These are phyloP conservation scores for Lasioglossum morio DNA, from an alignment of 2,888 invertebrate genomes.

Conservation along the genomic window DNA sequence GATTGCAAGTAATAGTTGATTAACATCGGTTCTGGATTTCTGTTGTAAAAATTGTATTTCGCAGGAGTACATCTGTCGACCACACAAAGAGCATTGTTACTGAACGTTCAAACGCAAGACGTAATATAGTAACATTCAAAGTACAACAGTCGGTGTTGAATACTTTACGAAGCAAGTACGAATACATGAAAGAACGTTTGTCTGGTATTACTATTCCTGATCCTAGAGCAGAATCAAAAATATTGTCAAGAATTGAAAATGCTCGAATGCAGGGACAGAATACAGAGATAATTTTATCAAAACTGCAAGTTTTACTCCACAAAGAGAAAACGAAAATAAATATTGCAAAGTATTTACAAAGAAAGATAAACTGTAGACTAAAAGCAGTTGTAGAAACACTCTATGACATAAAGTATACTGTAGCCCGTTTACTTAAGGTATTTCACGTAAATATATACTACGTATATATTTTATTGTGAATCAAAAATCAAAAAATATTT, in stretches of 20 bases:
- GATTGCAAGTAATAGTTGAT: conserved; percentile 58
- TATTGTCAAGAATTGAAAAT: conserved; percentile 17
- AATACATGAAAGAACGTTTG: conserved; percentile 41
- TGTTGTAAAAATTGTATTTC: not conserved
- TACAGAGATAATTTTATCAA: conserved; percentile 35
- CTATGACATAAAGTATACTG: conserved; percentile 72
- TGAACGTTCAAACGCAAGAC: not conserved
- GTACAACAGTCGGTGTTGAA: conserved; percentile 66
- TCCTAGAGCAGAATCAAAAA: conserved; percentile 36
- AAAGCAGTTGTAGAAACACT: conserved; percentile 64
- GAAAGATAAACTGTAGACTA: conserved; percentile 53
- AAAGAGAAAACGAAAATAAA: conserved; percentile 66
- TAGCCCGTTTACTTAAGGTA: conserved; percentile 74
- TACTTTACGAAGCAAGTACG: conserved; percentile 53
- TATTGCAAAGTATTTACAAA: conserved; percentile 53
- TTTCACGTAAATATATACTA: not conserved
- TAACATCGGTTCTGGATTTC: not conserved
- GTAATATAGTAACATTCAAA: conserved; percentile 59
- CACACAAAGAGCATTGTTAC: conserved; percentile 31
- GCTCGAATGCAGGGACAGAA: not conserved
- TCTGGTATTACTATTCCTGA: conserved; percentile 31
- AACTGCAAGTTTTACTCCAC: conserved; percentile 69
- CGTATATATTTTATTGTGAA: not conserved
- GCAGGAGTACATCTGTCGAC: conserved; percentile 34
- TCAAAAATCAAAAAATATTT: not conserved